Evolutionary conservation across 1,140 invertebrate species (phyloP).

Genomic region (Apis dorsata): DNA sequence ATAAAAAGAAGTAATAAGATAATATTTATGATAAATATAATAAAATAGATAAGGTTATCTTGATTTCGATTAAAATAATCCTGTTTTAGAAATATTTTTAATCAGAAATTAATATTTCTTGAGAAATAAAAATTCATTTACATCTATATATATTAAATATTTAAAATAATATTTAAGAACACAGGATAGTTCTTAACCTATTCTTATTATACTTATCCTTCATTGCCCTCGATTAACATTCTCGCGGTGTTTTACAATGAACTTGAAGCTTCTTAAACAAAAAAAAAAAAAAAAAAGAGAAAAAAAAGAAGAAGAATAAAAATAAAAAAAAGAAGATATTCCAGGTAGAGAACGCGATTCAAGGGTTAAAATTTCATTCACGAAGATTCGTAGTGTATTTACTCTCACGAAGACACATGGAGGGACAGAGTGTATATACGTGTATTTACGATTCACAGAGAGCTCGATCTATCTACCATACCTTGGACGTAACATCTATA

Average conservation of each 20-base stretch:
- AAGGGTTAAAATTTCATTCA: slow-evolving; percentile 47
- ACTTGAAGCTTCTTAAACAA: too few relatives aligned
- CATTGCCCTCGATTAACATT: slow-evolving; percentile 13
- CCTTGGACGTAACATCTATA: background rate
- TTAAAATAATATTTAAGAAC: background rate
- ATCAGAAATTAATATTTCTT: too few relatives aligned
- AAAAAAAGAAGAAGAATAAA: background rate
- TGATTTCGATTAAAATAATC: too few relatives aligned
- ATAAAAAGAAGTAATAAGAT: too few relatives aligned
- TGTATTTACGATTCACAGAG: slow-evolving; percentile 4
- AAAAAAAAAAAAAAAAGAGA: background rate
- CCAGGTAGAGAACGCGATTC: slow-evolving; percentile 24
- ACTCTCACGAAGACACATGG: slow-evolving; percentile 20
- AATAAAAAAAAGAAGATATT: background rate
- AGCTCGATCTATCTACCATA: background rate
- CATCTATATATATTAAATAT: background rate
- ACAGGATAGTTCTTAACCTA: too few relatives aligned
- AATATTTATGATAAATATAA: too few relatives aligned
- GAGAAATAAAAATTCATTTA: too few relatives aligned
- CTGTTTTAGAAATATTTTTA: too few relatives aligned
- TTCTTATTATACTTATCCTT: background rate
- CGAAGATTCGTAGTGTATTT: slow-evolving; percentile 10
- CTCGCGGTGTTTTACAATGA: slow-evolving; percentile 24
- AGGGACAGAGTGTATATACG: background rate
- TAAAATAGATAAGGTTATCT: too few relatives aligned